A percentile compares a stretch with the other conserved stretches of the same genome.
phyloP scores from a whole-genome alignment of 2,888 invertebrate species.

The Mythimna pallens region DNA sequence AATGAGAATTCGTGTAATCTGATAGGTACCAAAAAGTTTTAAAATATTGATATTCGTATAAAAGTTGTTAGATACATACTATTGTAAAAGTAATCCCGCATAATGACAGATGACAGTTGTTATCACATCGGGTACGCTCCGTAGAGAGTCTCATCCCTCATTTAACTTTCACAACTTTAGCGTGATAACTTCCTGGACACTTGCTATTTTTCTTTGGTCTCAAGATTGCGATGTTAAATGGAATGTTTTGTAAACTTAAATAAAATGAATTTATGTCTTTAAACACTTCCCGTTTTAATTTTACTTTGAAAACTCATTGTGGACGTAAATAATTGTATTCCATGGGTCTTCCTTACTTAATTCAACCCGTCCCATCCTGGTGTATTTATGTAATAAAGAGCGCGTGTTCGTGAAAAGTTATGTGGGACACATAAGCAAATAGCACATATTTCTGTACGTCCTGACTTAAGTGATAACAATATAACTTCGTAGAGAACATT shows the following conservation, averaged over 20 bases:
- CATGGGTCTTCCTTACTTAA: conserved; percentile 18
- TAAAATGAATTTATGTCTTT: conserved; percentile 14
- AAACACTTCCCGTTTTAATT: conserved; percentile 7
- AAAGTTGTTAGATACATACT: not conserved
- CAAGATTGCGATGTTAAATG: conserved; percentile 19
- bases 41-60: not conserved
- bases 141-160: conserved; percentile 49
- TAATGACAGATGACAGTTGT: conserved; percentile 47
- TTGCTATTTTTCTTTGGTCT: conserved; percentile 50
- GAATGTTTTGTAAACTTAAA: conserved; percentile 30
- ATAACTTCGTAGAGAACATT: conserved; percentile 22
- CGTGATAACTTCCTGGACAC: conserved; percentile 39
- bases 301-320: conserved; percentile 15
- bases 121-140: conserved; percentile 22
- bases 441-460: conserved; percentile 17
- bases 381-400: conserved; percentile 12
- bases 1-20: not conserved
- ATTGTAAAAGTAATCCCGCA: conserved; percentile 15
- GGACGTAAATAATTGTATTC: conserved; percentile 31
- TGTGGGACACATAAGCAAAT: not conserved
- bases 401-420: not conserved
- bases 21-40: not conserved
- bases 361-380: conserved; percentile 15
- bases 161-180: conserved; percentile 52
- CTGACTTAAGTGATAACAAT: conserved; percentile 24